Conservation (phyloP, 2,113 vertebrate genomes). For the Pseudorectes ferrugineus region DNA sequence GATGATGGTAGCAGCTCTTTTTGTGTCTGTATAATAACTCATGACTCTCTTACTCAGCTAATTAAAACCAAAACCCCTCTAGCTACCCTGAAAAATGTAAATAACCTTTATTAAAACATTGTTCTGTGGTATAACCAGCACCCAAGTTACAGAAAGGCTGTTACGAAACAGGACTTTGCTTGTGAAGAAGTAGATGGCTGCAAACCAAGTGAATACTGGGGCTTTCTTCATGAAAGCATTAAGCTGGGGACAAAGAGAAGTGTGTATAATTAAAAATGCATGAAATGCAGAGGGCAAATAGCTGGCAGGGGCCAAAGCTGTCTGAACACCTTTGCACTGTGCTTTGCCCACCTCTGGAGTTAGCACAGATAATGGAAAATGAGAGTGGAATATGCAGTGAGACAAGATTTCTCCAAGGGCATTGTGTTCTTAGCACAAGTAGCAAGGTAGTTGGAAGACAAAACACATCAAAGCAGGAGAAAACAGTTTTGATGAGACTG, state of each 20-base stretch:
- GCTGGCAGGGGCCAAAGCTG: neutral
- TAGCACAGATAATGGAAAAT: neutral
- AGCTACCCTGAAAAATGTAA: conserved; percentile 43
- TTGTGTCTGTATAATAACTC: neutral
- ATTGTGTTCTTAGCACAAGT: neutral
- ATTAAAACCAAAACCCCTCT: conserved; percentile 45
- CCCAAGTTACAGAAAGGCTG: neutral
- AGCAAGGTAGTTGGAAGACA: neutral
- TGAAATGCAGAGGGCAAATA: neutral
- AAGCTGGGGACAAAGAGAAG: neutral
- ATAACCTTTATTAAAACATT: conserved; percentile 32
- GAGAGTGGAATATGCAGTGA: neutral
- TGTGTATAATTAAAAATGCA: neutral
- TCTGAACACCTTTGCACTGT: neutral
- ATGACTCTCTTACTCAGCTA: conserved; percentile 4
- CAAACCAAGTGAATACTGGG: neutral
- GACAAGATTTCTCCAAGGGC: neutral
- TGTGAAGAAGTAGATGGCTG: neutral
- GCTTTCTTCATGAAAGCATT: neutral
- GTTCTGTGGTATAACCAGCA: conserved; percentile 11
- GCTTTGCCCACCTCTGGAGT: neutral
- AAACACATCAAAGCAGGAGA: neutral
- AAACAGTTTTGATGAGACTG: neutral
- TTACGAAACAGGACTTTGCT: conserved; percentile 10
- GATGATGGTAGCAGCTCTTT: neutral